Evolutionary conservation across 64 coral and sea anemone genomes (phyloP), one percentile per base, ranked within the genome.

Genomic region (Stylophora pistillata): DNA sequence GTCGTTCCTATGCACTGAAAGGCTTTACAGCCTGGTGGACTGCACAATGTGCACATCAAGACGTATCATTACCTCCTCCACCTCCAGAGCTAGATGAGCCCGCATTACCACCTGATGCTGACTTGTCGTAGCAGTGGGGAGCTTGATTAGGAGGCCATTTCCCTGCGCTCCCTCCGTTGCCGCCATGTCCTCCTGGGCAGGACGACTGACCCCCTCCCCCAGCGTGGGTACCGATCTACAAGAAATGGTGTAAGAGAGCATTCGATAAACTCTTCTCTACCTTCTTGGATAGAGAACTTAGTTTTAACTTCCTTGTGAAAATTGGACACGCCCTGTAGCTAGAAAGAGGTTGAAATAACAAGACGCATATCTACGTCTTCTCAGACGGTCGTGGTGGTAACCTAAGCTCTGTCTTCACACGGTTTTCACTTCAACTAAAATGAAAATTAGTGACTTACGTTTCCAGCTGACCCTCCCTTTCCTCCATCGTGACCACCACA

Each of bases 181-280:
- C 87, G 2, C 92, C 92, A 31, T 55, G 57, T 26, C 73, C 73
- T 47, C 79, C 81, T 9, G 73, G 80, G 10, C 87, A 85, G 0
- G n/a, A 28, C 9, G 78, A 89, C 30, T 85, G 85, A 15, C 92
- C 92, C 15, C 92, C 92, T 52, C 92, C 92, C 47, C 92, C 92
- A 62, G 92, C 92, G 15, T 18, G 28, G 10, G 59, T 70, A 17
- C 74, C 76, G 5, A 83, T 74, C 91, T 93, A 28, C n/a, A 60
- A 7, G 83, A 30, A 57, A 84, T 18, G 9, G 30, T 10, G 0
- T 34, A 58, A n/a, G 9, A 26, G 30, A 26, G 15, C 16, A 68
- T 83, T 31, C 13, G 13, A 18, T 15, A 18, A 60, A 60, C 58
- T 60, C 58, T 2, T 18, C 7, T 7, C 7, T 47, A 47, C 37